These are phyloP conservation scores for Gnathonemus longibarbis DNA, from an alignment of 2,113 vertebrate species.

Conservation along the genomic window DNA sequence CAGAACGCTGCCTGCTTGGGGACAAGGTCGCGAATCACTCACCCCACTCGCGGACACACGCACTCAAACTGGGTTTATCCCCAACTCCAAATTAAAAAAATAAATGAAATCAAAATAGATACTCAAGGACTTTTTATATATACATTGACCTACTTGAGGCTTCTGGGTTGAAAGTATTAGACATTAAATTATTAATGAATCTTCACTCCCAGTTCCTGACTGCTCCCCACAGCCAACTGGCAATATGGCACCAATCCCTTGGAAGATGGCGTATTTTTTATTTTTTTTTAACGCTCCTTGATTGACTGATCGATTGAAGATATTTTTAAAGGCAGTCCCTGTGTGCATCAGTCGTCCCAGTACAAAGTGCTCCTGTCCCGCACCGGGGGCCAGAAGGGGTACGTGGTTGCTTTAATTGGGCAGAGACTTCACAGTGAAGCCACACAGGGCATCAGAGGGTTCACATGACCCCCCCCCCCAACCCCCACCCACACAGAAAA, in stretches of 20 bases:
- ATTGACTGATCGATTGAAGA: slow-evolving; percentile 52
- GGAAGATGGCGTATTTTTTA: slow-evolving; percentile 35
- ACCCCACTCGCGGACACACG: not conserved
- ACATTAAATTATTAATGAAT: slow-evolving; percentile 58
- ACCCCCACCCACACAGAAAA: slow-evolving; percentile 1
- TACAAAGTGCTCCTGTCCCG: slow-evolving; percentile 36
- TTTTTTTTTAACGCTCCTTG: slow-evolving; percentile 32
- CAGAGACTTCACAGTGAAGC: slow-evolving; percentile 36
- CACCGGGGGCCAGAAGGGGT: slow-evolving; percentile 22
- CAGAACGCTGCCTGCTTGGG: not conserved
- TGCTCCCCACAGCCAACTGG: slow-evolving; percentile 28
- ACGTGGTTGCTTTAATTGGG: slow-evolving; percentile 40
- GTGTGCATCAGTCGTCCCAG: slow-evolving; percentile 27
- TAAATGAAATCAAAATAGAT: slow-evolving; percentile 43
- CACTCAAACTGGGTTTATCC: slow-evolving; percentile 34
- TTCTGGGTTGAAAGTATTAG: slow-evolving; percentile 51
- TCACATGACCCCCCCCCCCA: slow-evolving; percentile 30
- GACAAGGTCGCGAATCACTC: not conserved
- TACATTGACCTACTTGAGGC: slow-evolving; percentile 54
- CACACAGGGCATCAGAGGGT: slow-evolving; percentile 29
- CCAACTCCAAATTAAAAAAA: slow-evolving; percentile 50
- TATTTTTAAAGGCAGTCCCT: slow-evolving; percentile 50
- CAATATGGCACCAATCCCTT: slow-evolving; percentile 42
- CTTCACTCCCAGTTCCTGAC: slow-evolving; percentile 31
- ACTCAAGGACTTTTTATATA: slow-evolving; percentile 34